Evolutionary conservation across 1,140 invertebrate species (phyloP).

Genomic region (Hermetia illucens): DNA sequence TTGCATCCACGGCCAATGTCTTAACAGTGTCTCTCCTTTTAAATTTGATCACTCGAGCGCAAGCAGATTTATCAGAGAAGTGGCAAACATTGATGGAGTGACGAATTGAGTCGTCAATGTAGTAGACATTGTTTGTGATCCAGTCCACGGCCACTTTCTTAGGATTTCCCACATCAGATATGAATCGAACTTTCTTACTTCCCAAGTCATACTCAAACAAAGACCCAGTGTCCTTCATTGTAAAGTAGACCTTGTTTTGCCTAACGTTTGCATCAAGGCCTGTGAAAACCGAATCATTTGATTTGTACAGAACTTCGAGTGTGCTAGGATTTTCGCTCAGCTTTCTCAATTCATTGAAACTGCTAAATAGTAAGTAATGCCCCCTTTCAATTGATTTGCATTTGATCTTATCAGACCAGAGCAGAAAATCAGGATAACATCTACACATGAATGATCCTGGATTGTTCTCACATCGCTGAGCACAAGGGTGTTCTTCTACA

Average conservation of each 20-base stretch:
- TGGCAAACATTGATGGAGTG: constrained; percentile 39
- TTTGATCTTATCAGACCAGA: constrained; percentile 44
- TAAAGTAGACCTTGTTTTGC: constrained; percentile 26
- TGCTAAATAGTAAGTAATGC: constrained; percentile 34
- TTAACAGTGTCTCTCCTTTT: constrained; percentile 38
- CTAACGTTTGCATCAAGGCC: constrained; percentile 36
- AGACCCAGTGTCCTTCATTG: constrained; percentile 26
- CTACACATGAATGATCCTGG: constrained; percentile 57
- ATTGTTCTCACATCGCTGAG: constrained; percentile 63
- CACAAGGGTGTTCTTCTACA: constrained; percentile 49
- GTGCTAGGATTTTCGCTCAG: constrained; percentile 26
- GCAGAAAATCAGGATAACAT: constrained; percentile 47
- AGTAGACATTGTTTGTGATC: constrained; percentile 64
- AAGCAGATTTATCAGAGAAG: constrained; percentile 35
- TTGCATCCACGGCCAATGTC: constrained; percentile 36
- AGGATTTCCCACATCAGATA: constrained; percentile 44
- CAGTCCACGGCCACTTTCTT: constrained; percentile 60
- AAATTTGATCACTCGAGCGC: constrained; percentile 46
- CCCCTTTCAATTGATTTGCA: constrained; percentile 49
- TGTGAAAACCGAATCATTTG: constrained; percentile 30
- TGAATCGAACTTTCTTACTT: too few species aligned
- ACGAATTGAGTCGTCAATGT: constrained; percentile 40
- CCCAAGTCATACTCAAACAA: constrained; percentile 16
- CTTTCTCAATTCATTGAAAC: constrained; percentile 36
- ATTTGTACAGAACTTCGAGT: constrained; percentile 26